Base-by-base conservation (phyloP, 2,888 invertebrate species). In the Drosophila austrosaltans region DNA sequence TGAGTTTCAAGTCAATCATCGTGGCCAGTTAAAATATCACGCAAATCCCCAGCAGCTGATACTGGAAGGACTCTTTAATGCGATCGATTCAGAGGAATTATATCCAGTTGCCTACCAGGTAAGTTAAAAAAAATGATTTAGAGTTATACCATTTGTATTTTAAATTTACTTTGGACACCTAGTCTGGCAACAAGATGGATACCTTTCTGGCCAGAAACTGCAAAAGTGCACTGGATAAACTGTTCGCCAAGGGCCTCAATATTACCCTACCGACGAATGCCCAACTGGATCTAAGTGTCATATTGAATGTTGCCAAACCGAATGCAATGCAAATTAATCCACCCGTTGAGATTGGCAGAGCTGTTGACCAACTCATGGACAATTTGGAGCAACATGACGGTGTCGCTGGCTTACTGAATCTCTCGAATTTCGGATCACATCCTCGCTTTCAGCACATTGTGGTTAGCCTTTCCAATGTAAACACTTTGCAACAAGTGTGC, bases 91-190 rank as follows among this genome's bases (percentile, higher is more conserved):
- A 0, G 90, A 89, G 25, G 90, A 90, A 57, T 80, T 91, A 36
- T 90, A 80, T 66, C 91, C 92, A 0, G 89, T 91, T 3, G 75
- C 82, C 12, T 91, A 92, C 48, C 70, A 88, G 70, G 91, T 91
- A 59, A 59, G 74, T 66, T 2, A 8, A 36, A 8, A 36, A 4
- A 36, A 36, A 7, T 1, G 12, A 48, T 65, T 57, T 42, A 3
- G 36, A 36, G 5, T 3, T 32, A 28, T 28, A 5, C 5, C 3
- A 1, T 1, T 30, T 30, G 5, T 30, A 30, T 5, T 6, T 30
- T 30, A 30, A 30, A 4, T 30, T 30, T 30, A 30, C 8, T 8
- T 8, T 36, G 7, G 36, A 36, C 3, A 1, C 8, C 36, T 8
- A 91, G 91, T 63, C 69, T n/a, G 90, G 91, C 0, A 3, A 67